Percentiles rank a stretch among this genome's conserved stretches.
These are phyloP conservation scores for Leptatherina wallacei DNA, from an alignment of 2,797 vertebrate species.

Conservation along the genomic window DNA sequence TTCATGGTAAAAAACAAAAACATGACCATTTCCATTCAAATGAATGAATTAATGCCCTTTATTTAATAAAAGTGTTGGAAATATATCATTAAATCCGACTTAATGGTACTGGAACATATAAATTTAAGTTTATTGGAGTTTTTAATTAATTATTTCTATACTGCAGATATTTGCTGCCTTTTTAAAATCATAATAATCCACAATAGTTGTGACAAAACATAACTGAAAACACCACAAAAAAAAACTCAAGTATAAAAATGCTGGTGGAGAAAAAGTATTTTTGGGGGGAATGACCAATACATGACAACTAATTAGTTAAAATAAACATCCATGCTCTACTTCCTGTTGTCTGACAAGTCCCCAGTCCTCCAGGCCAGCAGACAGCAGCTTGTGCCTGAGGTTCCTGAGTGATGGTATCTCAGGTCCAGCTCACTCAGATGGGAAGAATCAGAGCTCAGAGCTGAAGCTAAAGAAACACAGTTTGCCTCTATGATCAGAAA, in stretches of 20 bases:
- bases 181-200: too few relatives aligned
- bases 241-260: background rate
- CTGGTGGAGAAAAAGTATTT: background rate
- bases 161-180: too few relatives aligned
- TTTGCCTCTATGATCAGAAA: background rate
- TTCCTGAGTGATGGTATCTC: background rate
- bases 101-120: too few relatives aligned
- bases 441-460: background rate
- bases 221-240: background rate
- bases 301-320: background rate
- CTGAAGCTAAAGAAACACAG: background rate
- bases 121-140: too few relatives aligned
- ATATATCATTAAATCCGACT: too few relatives aligned
- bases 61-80: too few relatives aligned
- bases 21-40: too few relatives aligned
- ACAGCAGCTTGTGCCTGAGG: background rate
- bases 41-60: too few relatives aligned
- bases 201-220: background rate
- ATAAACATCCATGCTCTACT: background rate
- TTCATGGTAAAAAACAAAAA: too few relatives aligned
- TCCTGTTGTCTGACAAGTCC: background rate
- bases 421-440: background rate
- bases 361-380: background rate
- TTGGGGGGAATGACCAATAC: background rate
- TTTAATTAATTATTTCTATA: too few relatives aligned